phyloP scores from a whole-genome alignment of 1,140 invertebrate genomes.

The Cydia splendana region DNA sequence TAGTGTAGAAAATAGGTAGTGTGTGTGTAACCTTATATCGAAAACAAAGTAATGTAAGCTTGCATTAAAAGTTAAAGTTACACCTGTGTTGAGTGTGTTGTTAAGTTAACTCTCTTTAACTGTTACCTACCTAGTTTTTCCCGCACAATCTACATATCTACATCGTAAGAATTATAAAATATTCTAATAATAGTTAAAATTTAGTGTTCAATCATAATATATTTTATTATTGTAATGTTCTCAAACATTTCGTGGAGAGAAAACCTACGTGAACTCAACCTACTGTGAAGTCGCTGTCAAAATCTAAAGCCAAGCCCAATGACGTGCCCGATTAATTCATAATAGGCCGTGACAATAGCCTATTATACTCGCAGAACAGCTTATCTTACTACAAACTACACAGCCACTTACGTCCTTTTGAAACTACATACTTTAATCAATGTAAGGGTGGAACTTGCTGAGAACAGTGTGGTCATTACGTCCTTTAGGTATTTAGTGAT shows the following conservation, averaged over 20 bases:
- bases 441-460: neutral
- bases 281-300: neutral
- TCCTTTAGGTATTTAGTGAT: neutral
- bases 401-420: neutral
- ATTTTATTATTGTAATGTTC: too few relatives aligned
- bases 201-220: too few relatives aligned
- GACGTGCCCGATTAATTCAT: slow-evolving; percentile 29
- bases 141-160: too few relatives aligned
- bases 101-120: too few relatives aligned
- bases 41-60: too few relatives aligned
- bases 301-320: neutral
- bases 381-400: neutral
- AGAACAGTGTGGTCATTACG: neutral
- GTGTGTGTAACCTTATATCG: too few relatives aligned
- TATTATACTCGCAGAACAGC: neutral
- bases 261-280: neutral
- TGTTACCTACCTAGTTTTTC: too few relatives aligned
- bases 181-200: too few relatives aligned
- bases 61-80: too few relatives aligned
- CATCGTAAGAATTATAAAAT: too few relatives aligned
- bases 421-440: neutral
- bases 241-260: neutral
- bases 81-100: too few relatives aligned
- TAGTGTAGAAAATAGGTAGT: too few relatives aligned
- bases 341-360: slow-evolving; percentile 26